These are phyloP conservation scores for Momotus momota DNA, from an alignment of 2,797 vertebrate species.

Conservation along the genomic window DNA sequence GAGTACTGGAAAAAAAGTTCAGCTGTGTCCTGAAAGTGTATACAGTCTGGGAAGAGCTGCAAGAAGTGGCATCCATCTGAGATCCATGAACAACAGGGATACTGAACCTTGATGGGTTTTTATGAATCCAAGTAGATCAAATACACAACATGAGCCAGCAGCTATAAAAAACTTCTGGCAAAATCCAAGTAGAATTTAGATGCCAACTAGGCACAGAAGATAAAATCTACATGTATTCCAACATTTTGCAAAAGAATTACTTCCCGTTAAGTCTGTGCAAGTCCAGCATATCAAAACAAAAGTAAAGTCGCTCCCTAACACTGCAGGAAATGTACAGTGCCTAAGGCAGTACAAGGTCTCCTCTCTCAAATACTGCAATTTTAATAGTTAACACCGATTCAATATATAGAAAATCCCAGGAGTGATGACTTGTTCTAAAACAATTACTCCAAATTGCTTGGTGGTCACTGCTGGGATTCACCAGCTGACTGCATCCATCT, in stretches of 20 bases:
- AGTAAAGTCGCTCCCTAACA: neutral
- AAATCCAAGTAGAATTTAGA: neutral
- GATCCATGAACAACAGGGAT: neutral
- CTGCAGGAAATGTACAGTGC: neutral
- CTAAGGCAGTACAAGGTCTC: neutral
- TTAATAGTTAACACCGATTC: neutral
- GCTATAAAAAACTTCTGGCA: neutral
- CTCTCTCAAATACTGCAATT: neutral
- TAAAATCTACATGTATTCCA: neutral
- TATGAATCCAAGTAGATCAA: neutral
- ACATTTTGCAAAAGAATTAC: neutral
- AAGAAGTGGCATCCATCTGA: neutral
- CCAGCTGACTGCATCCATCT: neutral
- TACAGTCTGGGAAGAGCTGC: neutral
- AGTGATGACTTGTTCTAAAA: neutral
- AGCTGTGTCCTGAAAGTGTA: neutral
- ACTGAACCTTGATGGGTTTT: neutral
- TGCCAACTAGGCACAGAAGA: neutral
- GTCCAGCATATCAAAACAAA: neutral
- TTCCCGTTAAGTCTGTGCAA: neutral
- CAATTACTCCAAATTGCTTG: neutral
- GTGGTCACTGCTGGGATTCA: neutral
- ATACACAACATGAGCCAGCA: neutral
- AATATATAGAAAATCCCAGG: neutral
- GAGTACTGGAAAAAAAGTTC: neutral